Evolutionary conservation across 2,888 invertebrate genomes (phyloP), one percentile per base, ranked within the genome.

Genomic region (Thymelicus lineola): DNA sequence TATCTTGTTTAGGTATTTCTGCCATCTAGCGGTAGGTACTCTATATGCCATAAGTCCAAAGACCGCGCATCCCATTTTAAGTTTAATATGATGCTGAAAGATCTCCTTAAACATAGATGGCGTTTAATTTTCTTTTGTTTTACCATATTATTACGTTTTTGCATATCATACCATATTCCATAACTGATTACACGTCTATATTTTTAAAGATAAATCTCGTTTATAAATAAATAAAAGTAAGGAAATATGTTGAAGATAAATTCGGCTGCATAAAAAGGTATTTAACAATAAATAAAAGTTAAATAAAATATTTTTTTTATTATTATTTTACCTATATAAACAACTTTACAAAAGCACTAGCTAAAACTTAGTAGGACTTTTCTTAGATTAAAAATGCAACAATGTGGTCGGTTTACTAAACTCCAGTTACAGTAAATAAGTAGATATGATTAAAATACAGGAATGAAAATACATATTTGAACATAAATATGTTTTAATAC

Each of bases 321-420:
- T 73, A 69, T 74, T 72, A 75, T 75, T 70, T 75, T 58, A 64
- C 60, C 66, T 72, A 61, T 72, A 73, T 74, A 68, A 77, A 78
- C 74, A 73, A 57, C 70, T 73, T 76, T 78, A 80, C 74, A 82
- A 79, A 79, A 85, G 84, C 84, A 85, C 86, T 86, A 86, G 80
- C 83, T 87, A 87, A 73, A 70, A 72, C 73, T 72, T 75, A 73
- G 76, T 86, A 86, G 86, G 86, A 89, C 81, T 88, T 81, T 77
- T 70, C 74, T 75, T 76, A 73, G 75, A 73, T 70, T 70, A 73
- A 77, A 78, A 78, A 75, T 73, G 72, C 73, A 73, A 74, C 71
- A 70, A 65, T 60, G 35, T 70, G 58, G 42, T 59, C 69, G 58
- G 70, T 59, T 64, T 58, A 70, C 28, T 28, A 53, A 59, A 70